Evolutionary conservation across 2,113 vertebrate species (phyloP), one percentile per base, ranked within the genome.

Genomic region (Myotis yumanensis): DNA sequence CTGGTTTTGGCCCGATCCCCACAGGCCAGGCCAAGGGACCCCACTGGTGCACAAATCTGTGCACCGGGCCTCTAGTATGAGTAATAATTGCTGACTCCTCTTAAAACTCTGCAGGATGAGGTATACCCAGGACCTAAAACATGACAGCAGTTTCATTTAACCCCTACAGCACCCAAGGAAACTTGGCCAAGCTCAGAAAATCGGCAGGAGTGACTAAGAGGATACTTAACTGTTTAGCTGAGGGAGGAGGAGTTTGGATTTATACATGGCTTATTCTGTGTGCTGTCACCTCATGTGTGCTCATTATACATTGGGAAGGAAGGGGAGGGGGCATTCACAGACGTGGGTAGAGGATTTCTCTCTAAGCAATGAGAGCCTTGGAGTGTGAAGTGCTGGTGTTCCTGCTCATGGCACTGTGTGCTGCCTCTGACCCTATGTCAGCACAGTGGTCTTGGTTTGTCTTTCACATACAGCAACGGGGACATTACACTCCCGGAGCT

Each of bases 401-500:
- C 66, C 71, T 46, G 28, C 35, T 62, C 14, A 0, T 3, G 28
- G 7, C 6, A 0, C 2, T 48, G 32, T 2, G 3, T 18, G 14
- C 40, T 64, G 77, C 59, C 62, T 59, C 71, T 35, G 14, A 14
- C 66, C 22, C 35, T 14, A 2, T 43, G 35, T n/a, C 46, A 30
- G 8, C n/a, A 28, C 18, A 57, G 40, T 40, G 17, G 77, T 46
- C 14, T 88, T n/a, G 28, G 28, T 82, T 66, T 95, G 20, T 93
- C 79, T 97, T 97, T 51, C 32, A 48, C 30, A 81, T 93, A 68
- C 96, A 99, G 98, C 80, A 83, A 98, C 98, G 0, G 97, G 97
- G 73, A 77, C 96, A 10, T 76, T 64, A 57, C 2, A 94, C 18
- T 97, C 91, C 77, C 98, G 98, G 6, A 99, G 99, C 96, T 28